Percentiles rank a stretch among this genome's conserved stretches.
These are phyloP conservation scores for Tetraneura akinire DNA, from an alignment of 1,140 invertebrate species.

Conservation along the genomic window DNA sequence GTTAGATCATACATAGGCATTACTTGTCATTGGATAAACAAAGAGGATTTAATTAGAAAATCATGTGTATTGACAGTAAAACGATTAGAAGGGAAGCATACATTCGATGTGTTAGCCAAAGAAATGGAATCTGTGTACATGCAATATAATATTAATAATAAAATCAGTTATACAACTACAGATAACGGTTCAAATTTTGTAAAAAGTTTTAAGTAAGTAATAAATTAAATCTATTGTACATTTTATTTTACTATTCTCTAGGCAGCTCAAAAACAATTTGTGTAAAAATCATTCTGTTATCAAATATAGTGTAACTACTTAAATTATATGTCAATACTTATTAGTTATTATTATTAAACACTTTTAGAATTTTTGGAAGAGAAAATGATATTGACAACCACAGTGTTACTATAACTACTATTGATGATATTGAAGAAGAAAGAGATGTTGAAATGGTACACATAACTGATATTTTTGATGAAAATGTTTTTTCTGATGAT, in stretches of 20 bases:
- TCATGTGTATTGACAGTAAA: conserved; percentile 2
- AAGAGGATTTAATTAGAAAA: conserved; percentile 20
- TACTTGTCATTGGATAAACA: conserved; percentile 9
- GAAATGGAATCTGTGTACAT: conserved; percentile 5
- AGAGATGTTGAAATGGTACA: background rate
- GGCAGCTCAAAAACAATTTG: too few relatives aligned
- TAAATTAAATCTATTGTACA: too few relatives aligned
- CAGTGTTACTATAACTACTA: background rate
- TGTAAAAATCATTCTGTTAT: too few relatives aligned
- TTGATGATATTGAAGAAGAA: background rate
- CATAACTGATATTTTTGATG: background rate
- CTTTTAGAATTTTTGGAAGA: background rate
- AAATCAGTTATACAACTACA: too few relatives aligned
- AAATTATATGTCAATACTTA: too few relatives aligned
- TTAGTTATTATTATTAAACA: too few relatives aligned
- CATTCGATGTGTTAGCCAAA: conserved; percentile 8
- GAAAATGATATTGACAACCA: background rate
- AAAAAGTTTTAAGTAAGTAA: too few relatives aligned
- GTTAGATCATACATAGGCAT: conserved; percentile 18
- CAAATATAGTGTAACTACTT: too few relatives aligned
- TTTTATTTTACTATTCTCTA: too few relatives aligned
- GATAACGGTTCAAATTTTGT: too few relatives aligned
- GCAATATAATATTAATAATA: too few relatives aligned
- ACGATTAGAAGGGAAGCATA: conserved; percentile 22
- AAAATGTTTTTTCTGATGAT: background rate